Conservation (phyloP, 2,888 invertebrate species). For the Tenthredo amoena region DNA sequence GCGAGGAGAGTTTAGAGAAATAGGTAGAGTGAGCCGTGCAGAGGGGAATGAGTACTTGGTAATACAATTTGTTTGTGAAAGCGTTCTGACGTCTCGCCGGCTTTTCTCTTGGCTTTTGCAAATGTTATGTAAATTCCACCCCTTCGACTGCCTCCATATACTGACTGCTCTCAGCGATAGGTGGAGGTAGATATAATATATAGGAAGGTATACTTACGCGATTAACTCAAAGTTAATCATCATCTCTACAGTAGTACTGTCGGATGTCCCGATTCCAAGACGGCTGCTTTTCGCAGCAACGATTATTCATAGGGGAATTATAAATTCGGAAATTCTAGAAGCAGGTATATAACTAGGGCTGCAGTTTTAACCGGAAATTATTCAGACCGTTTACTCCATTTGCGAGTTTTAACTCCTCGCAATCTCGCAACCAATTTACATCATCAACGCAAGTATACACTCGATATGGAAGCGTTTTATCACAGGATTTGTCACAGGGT, state of each 20-base stretch:
- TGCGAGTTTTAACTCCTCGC: constrained; percentile 8
- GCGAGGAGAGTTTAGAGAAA: neutral
- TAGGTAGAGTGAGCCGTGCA: neutral
- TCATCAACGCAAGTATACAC: neutral
- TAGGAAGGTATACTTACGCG: neutral
- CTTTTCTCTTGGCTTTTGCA: constrained; percentile 32
- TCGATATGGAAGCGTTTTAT: neutral
- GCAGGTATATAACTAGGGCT: neutral
- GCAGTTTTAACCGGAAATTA: constrained; percentile 32
- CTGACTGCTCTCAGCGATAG: neutral
- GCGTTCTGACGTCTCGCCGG: constrained; percentile 44
- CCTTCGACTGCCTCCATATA: neutral
- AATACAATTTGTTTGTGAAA: constrained; percentile 50
- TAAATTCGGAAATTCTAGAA: neutral
- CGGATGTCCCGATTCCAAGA: neutral
- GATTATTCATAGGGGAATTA: neutral
- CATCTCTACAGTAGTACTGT: neutral
- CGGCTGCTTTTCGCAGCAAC: neutral
- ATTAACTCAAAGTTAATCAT: neutral
- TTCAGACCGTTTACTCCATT: neutral
- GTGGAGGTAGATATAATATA: neutral
- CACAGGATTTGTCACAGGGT: neutral
- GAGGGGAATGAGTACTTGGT: constrained; percentile 27
- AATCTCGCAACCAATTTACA: neutral
- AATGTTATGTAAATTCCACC: constrained; percentile 33